Base-by-base conservation (phyloP, 2,113 vertebrate species). In the Grammomys dolichurus region DNA sequence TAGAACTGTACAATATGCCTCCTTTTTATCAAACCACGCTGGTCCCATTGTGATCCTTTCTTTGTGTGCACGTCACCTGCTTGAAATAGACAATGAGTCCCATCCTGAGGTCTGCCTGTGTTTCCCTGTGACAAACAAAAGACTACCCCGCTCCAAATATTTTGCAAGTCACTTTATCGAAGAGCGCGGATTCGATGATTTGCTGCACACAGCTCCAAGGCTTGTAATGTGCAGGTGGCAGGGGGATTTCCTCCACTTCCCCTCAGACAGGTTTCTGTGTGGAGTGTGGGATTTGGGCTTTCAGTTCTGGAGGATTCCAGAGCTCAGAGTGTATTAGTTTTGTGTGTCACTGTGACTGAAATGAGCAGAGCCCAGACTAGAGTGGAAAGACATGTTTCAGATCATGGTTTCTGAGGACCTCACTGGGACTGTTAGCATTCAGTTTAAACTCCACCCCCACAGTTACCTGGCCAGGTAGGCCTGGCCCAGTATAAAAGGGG, bases 121-220 rank as follows among this genome's bases (percentile, higher is more conserved):
- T 88, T 51, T 54, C 56, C 31, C 40, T 14, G 40, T 36, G 91
- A 58, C 8, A 11, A 67, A 70, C 22, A 20, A 85, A 63, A 60
- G 91, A 40, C 26, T 63, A 33, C 10, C 43, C 14, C 0, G 13
- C 28, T 67, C 28, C 60, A 56, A 16, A 76, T 20, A 72, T 8
- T 51, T 43, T 10, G 19, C 54, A 73, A 20, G 6, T 40, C 36
- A 40, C 82, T 73, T 75, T 28, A 51, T 26, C 46, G 56, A 69
- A 24, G 75, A 48, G 43, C 2, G 0, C 5, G 3, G 0, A 14
- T 1, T 22, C 72, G 7, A 40, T 56, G 6, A 56, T 28, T 36
- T 51, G 60, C 31, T 54, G 76, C 40, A 48, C 8, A 43, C 33
- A 33, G 10, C 28, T 80, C 48, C 7, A 17, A 26, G 76, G 77